Evolutionary conservation across 2,888 invertebrate genomes (phyloP).

Genomic region (Eristalis tenax): DNA sequence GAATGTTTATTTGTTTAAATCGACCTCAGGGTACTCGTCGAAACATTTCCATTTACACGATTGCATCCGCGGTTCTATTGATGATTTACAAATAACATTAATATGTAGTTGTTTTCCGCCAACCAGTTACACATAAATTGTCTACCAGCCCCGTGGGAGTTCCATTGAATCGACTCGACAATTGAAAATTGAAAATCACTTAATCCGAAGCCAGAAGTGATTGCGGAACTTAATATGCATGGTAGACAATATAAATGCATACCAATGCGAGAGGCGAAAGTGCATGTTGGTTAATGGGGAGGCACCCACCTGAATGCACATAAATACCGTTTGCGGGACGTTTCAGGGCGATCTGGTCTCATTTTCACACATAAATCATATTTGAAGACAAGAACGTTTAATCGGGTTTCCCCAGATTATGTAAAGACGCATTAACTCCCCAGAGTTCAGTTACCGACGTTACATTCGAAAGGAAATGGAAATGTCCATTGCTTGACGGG

Average conservation of each 20-base stretch:
- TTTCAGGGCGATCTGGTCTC: neutral
- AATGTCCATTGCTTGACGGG: neutral
- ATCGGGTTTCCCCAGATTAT: neutral
- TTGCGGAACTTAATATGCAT: neutral
- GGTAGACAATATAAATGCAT: neutral
- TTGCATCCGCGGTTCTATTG: neutral
- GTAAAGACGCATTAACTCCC: neutral
- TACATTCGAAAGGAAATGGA: neutral
- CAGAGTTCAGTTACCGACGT: neutral
- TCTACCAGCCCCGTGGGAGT: neutral
- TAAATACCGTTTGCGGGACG: neutral
- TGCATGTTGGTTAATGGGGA: neutral
- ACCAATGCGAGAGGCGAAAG: neutral
- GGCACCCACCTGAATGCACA: neutral
- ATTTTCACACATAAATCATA: neutral
- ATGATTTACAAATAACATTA: neutral
- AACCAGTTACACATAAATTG: neutral
- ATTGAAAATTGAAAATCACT: neutral
- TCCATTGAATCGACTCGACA: neutral
- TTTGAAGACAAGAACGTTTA: neutral
- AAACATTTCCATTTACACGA: neutral
- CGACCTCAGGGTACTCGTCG: neutral
- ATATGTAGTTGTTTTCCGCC: neutral
- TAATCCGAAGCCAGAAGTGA: neutral
- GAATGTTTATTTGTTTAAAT: neutral